These are phyloP conservation scores for Spialia ferax DNA, from an alignment of 2,888 invertebrate genomes.

Conservation along the genomic window DNA sequence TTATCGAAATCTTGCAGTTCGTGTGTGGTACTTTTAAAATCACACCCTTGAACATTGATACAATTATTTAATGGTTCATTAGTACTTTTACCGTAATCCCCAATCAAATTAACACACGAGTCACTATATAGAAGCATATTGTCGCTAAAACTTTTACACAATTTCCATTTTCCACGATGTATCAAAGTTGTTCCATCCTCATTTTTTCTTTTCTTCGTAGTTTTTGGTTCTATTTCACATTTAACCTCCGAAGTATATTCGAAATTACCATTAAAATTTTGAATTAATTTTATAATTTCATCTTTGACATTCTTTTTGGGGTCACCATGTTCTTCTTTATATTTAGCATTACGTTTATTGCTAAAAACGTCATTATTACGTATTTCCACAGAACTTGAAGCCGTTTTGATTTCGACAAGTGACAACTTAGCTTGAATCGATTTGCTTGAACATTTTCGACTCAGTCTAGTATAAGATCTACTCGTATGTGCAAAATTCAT, in stretches of 20 bases:
- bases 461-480: slow-evolving; percentile 14
- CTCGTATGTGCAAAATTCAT: slow-evolving; percentile 10
- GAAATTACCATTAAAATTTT: slow-evolving; percentile 44
- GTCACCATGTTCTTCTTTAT: slow-evolving; percentile 56
- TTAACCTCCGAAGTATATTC: neutral
- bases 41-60: neutral
- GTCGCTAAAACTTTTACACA: slow-evolving; percentile 30
- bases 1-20: neutral
- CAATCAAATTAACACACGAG: neutral
- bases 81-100: neutral
- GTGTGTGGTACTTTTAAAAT: neutral
- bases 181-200: slow-evolving; percentile 7
- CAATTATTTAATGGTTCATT: neutral
- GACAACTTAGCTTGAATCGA: slow-evolving; percentile 19
- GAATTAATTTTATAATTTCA: slow-evolving; percentile 52
- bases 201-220: slow-evolving; percentile 13
- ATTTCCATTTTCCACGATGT: neutral
- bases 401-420: slow-evolving; percentile 3
- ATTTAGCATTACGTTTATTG: slow-evolving; percentile 54
- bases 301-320: slow-evolving; percentile 47
- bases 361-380: slow-evolving; percentile 19
- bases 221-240: neutral
- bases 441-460: slow-evolving; percentile 10
- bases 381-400: slow-evolving; percentile 34
- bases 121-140: slow-evolving; percentile 2